These are phyloP conservation scores for Sceloporus undulatus DNA, from an alignment of 2,113 vertebrate species.

Conservation along the genomic window DNA sequence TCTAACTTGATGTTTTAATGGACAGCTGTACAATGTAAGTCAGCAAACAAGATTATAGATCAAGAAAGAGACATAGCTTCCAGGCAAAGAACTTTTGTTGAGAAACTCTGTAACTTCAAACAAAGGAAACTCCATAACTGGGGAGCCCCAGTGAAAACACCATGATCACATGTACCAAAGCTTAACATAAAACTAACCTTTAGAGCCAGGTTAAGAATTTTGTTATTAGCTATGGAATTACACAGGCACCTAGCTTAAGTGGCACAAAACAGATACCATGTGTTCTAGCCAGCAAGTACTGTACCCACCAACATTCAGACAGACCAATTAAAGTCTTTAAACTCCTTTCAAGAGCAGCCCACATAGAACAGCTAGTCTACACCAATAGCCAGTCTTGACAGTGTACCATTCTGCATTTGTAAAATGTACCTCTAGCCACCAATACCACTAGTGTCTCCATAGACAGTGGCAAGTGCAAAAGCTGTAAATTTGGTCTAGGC, in stretches of 20 bases:
- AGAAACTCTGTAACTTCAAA: no score
- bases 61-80: neutral
- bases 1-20: no score
- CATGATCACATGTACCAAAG: neutral
- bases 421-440: neutral
- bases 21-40: neutral
- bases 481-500: neutral
- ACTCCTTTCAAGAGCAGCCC: neutral
- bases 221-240: neutral
- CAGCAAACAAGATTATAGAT: neutral
- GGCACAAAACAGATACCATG: neutral
- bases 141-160: neutral
- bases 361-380: neutral
- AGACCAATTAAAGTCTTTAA: neutral
- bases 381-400: neutral
- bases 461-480: neutral
- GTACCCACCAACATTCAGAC: neutral
- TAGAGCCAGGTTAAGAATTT: neutral
- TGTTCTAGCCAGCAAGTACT: neutral
- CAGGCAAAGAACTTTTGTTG: neutral
- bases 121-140: no score
- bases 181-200: neutral
- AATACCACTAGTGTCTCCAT: neutral
- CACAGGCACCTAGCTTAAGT: neutral
- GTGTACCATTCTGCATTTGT: neutral